Evolutionary conservation across 2,113 vertebrate species (phyloP).

Genomic region (Platichthys flesus): DNA sequence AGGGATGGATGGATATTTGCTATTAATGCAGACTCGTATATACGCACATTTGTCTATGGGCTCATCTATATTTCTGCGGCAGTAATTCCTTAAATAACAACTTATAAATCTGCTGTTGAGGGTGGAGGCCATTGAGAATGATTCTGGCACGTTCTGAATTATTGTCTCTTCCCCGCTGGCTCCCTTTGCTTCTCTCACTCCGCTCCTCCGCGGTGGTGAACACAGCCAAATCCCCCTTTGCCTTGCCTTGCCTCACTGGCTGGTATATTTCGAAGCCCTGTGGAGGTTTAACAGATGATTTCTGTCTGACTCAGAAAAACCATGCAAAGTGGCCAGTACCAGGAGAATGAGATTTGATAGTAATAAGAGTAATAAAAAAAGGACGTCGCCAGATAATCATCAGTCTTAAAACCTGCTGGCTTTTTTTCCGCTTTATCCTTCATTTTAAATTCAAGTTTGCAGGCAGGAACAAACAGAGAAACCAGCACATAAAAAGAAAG

Average conservation of each 20-base stretch:
- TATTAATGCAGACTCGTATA: background rate
- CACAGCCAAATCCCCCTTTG: conserved; percentile 43
- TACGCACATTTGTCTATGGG: background rate
- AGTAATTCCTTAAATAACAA: background rate
- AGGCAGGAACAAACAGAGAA: conserved; percentile 9
- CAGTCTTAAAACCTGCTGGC: conserved; percentile 20
- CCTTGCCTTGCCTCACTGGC: conserved; percentile 50
- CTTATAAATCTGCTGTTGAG: background rate
- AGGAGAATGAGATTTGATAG: conserved; percentile 27
- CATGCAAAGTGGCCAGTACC: conserved; percentile 8
- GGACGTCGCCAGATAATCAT: conserved; percentile 39
- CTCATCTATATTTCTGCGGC: background rate
- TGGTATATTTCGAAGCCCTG: conserved; percentile 39
- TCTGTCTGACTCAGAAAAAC: conserved; percentile 56
- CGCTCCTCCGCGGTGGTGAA: conserved; percentile 25
- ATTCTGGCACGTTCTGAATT: conserved; percentile 67
- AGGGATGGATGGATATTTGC: background rate
- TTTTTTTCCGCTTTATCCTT: conserved; percentile 32
- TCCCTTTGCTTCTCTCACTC: conserved; percentile 34
- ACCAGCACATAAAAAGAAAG: conserved; percentile 8
- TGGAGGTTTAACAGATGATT: conserved; percentile 60
- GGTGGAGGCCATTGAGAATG: conserved; percentile 50
- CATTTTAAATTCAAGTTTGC: conserved; percentile 41
- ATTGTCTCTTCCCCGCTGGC: conserved; percentile 68
- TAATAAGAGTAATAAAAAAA: conserved; percentile 44